phyloP scores from a whole-genome alignment of 2,797 vertebrate species.

The Alectoris magna region DNA sequence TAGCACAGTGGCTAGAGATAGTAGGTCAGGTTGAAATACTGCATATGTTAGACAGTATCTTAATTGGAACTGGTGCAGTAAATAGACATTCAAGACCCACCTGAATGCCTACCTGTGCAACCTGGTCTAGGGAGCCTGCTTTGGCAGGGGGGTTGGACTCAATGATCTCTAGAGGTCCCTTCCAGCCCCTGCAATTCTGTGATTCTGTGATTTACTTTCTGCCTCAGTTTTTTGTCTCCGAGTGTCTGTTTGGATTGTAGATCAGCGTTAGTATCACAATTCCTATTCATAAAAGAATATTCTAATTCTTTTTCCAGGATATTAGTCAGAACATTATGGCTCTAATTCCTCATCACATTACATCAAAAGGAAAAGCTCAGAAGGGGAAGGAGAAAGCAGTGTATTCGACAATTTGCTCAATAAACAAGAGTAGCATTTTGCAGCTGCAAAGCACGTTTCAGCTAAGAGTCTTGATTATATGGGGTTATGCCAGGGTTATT shows the following conservation, averaged over 20 bases:
- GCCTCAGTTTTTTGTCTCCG: neutral
- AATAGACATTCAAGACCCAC: neutral
- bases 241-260: neutral
- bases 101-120: too few relatives aligned
- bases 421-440: neutral
- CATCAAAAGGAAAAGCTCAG: neutral
- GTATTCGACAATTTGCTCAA: neutral
- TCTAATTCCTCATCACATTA: neutral
- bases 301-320: neutral
- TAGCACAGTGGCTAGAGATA: neutral
- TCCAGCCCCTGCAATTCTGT: too few relatives aligned
- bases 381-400: neutral
- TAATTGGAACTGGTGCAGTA: neutral
- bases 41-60: neutral
- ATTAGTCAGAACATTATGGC: neutral
- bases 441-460: constrained; percentile 30
- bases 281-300: too few relatives aligned
- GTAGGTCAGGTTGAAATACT: neutral
- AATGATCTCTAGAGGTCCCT: too few relatives aligned
- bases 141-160: too few relatives aligned
- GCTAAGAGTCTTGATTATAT: neutral
- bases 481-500: neutral
- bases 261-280: neutral
- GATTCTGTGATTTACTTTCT: neutral
- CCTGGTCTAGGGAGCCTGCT: too few relatives aligned